Evolutionary conservation across 2,888 invertebrate genomes (phyloP), one percentile per base, ranked within the genome.

Genomic region (Sthenelais limicola): DNA sequence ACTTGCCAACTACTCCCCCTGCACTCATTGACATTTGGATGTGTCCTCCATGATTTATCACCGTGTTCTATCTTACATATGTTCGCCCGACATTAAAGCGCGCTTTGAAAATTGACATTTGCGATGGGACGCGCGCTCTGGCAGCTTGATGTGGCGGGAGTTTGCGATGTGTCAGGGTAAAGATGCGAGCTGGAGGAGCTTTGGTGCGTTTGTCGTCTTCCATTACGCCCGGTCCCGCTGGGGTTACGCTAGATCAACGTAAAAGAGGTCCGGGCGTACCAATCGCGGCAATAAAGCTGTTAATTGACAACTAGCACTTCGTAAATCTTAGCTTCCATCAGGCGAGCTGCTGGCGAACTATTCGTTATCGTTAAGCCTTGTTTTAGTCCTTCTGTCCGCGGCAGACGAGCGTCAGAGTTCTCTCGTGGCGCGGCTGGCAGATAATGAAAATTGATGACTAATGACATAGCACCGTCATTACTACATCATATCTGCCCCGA

Each of bases 231-330:
- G 3, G 32, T 32, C 56, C 56, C 56, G 30, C 4, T 32, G 56
- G 56, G n/a, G 43, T 43, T 43, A 18, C 12, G 43, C 43, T 9
- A 9, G 43, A 33, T 12, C 56, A 21, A 5, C 5, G 56, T 33
- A 56, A 56, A 56, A 33, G 56, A 32, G 56, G 32, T 15, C 3
- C 32, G 56, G 56, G 32, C 56, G 21, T 33, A 33, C 56, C 32
- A 56, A 56, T 56, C 33, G 33, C 33, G 56, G 56, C 56, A 56
- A 56, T 56, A 56, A 56, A 56, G 32, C 56, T 56, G 56, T 56
- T 56, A 56, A 56, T 56, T 56, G 56, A 56, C 56, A 56, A 56
- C 21, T 56, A 56, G 56, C 56, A 56, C 56, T 56, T 56, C 56
- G 56, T 56, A 56, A 56, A 56, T 56, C 56, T 56, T 56, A 33